Evolutionary conservation across 2,797 vertebrate species (phyloP).

Genomic region (Nannoperca australis): DNA sequence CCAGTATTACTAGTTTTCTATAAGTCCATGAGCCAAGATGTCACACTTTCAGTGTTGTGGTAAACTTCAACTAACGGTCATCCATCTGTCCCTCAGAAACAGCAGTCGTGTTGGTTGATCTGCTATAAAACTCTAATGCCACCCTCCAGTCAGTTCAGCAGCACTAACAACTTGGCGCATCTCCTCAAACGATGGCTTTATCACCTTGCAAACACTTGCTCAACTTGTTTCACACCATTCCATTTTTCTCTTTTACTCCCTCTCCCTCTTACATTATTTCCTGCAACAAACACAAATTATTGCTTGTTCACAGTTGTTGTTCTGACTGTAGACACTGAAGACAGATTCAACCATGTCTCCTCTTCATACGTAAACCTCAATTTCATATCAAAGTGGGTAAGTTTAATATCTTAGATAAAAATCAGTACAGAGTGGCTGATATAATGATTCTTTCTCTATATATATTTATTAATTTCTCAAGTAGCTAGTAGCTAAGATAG

Average conservation of each 20-base stretch:
- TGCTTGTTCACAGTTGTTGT: not conserved
- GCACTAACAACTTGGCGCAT: conserved; percentile 11
- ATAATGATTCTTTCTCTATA: too few species aligned
- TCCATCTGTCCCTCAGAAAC: conserved; percentile 36
- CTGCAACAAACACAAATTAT: not conserved
- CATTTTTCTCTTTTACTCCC: conserved; percentile 9
- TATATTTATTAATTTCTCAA: not conserved
- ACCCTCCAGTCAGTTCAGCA: too few species aligned
- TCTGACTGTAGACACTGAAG: not conserved
- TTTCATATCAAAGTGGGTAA: not conserved
- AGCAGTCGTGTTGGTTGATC: conserved; percentile 22
- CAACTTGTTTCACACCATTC: conserved; percentile 5
- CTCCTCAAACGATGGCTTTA: not conserved
- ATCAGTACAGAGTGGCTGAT: not conserved
- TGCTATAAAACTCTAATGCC: not conserved
- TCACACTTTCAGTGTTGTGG: conserved; percentile 1
- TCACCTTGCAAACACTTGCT: conserved; percentile 10
- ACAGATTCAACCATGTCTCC: not conserved
- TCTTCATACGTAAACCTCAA: not conserved
- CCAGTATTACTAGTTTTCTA: not conserved
- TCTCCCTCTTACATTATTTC: not conserved
- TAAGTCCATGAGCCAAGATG: not conserved
- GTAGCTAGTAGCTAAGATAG: too few species aligned
- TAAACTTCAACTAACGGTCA: conserved; percentile 12
- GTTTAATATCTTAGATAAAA: not conserved